Conservation (phyloP, 2,888 invertebrate genomes). For the Synergus japonicus region DNA sequence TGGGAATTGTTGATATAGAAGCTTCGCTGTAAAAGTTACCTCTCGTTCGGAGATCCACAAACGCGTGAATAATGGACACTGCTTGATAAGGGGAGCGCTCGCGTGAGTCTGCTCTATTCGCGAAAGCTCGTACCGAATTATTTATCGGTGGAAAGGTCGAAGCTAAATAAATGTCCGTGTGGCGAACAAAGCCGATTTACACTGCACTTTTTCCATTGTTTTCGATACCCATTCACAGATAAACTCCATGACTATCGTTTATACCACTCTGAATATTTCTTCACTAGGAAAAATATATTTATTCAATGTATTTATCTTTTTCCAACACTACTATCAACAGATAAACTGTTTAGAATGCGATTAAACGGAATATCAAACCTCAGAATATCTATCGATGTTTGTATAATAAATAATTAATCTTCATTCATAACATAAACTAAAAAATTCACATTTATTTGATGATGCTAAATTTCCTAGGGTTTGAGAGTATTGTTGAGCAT, state of each 20-base stretch:
- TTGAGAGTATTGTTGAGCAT: slow-evolving; percentile 60
- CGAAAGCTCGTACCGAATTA: slow-evolving; percentile 70
- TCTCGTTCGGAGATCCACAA: slow-evolving; percentile 76
- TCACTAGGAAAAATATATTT: neutral
- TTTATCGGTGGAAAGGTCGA: slow-evolving; percentile 72
- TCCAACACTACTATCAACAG: neutral
- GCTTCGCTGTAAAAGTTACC: slow-evolving; percentile 49
- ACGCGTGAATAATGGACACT: slow-evolving; percentile 76
- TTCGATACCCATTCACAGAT: slow-evolving; percentile 47
- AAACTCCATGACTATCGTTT: slow-evolving; percentile 28
- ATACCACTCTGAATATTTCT: slow-evolving; percentile 24
- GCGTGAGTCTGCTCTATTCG: slow-evolving; percentile 79
- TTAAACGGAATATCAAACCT: neutral
- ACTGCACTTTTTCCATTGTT: slow-evolving; percentile 61
- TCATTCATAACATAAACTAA: neutral
- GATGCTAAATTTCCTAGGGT: slow-evolving; percentile 53
- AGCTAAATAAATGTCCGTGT: slow-evolving; percentile 70
- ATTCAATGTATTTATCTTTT: neutral
- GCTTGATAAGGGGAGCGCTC: slow-evolving; percentile 75
- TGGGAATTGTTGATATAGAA: slow-evolving; percentile 40
- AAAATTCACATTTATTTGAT: neutral
- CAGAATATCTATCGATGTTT: neutral
- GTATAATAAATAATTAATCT: neutral
- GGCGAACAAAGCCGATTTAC: slow-evolving; percentile 67
- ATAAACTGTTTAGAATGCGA: neutral